These are phyloP conservation scores for Tapirus indicus DNA, from an alignment of 2,797 vertebrate genomes.

Conservation along the genomic window DNA sequence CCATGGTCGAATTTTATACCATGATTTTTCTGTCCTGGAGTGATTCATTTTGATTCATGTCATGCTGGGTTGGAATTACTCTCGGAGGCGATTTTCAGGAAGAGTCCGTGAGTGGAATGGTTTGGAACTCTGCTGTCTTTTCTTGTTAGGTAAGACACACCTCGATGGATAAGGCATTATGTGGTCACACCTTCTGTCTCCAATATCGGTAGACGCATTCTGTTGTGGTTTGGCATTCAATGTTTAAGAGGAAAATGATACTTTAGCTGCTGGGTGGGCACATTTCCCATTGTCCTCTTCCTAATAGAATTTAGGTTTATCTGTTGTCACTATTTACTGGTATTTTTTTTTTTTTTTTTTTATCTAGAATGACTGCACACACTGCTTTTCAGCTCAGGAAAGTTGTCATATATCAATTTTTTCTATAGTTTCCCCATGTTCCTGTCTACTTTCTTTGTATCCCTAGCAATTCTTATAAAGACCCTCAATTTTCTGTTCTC, in stretches of 20 bases:
- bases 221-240: not conserved
- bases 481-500: not conserved
- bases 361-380: too few species aligned
- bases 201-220: not conserved
- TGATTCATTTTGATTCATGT: too few species aligned
- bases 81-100: not conserved
- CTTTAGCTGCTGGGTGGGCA: not conserved
- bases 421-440: not conserved
- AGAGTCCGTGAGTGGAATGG: rapidly evolving
- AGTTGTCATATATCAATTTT: not conserved
- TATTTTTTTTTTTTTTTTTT: not conserved
- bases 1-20: too few species aligned
- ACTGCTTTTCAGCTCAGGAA: not conserved
- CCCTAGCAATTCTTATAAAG: not conserved
- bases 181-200: not conserved
- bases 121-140: not conserved
- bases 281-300: too few species aligned
- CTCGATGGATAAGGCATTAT: not conserved
- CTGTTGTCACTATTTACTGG: not conserved
- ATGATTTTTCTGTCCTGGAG: not conserved
- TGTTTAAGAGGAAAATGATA: not conserved
- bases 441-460: not conserved
- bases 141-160: not conserved
- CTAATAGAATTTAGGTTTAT: not conserved
- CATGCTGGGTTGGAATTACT: not conserved